Conservation (phyloP, 2,888 invertebrate genomes). For the Griposia aprilina region DNA sequence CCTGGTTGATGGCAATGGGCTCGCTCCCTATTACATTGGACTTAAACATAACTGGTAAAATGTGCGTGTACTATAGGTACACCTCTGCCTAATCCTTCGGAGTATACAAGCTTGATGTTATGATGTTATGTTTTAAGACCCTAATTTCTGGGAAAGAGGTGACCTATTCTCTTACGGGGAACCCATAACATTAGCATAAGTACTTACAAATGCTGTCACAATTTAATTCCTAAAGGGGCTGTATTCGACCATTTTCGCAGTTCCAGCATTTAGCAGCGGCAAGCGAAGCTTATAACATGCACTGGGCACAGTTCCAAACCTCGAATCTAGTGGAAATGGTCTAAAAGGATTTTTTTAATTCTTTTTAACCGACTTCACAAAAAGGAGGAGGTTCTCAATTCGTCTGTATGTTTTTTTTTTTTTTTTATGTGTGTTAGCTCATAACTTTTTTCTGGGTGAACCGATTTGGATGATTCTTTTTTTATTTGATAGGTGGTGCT, state of each 20-base stretch:
- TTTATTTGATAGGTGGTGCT: no score
- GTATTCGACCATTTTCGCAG: background rate
- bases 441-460: no score
- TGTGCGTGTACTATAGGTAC: background rate
- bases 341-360: no score
- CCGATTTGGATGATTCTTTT: no score
- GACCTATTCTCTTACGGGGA: background rate
- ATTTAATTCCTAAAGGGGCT: background rate
- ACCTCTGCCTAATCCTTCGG: background rate
- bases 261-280: conserved; percentile 16
- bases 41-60: background rate
- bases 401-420: no score
- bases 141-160: background rate
- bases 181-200: background rate
- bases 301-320: conserved; percentile 41
- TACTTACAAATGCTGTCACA: background rate
- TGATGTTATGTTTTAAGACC: background rate
- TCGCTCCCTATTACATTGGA: no score
- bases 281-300: conserved; percentile 16
- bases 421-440: no score
- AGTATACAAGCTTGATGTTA: background rate
- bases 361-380: no score
- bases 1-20: no score
- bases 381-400: no score
- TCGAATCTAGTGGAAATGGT: conserved; percentile 2